Percentiles rank a stretch among this genome's conserved stretches.
These are phyloP conservation scores for Halisarca cf. caerulea DNA, from an alignment of 37 sponge, comb jelly and placozoan genomes.

Conservation along the genomic window DNA sequence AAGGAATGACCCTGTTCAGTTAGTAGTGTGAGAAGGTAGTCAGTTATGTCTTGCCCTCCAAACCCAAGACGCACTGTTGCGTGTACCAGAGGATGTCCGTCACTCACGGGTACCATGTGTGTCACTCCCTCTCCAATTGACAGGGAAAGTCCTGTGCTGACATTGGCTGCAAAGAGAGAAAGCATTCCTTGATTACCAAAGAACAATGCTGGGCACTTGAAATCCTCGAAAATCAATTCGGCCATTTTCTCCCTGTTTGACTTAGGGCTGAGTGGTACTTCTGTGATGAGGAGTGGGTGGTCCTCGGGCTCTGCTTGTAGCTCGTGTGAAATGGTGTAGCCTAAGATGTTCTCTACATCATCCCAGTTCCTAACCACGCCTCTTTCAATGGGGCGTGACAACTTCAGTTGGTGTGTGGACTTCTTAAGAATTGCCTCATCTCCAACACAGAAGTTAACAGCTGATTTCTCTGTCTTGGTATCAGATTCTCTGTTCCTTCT, in stretches of 20 bases:
- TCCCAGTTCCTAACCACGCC: constrained; percentile 99
- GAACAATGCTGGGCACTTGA: constrained; percentile 96
- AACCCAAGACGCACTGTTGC: constrained; percentile 93
- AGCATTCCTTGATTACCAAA: constrained; percentile 96
- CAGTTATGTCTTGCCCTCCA: constrained; percentile 93
- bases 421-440: constrained; percentile 99
- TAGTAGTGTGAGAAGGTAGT: constrained; percentile 85
- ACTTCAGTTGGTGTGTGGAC: constrained; percentile 84
- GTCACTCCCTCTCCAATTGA: constrained; percentile 94
- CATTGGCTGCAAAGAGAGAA: constrained; percentile 92
- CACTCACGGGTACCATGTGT: constrained; percentile 96
- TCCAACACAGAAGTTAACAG: constrained; percentile 97
- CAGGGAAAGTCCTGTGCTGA: constrained; percentile 96
- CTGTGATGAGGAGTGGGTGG: constrained; percentile 97
- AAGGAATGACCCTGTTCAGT: constrained; percentile 50
- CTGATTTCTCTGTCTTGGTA: constrained; percentile 96
- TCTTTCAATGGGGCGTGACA: constrained; percentile 98
- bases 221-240: constrained; percentile 98
- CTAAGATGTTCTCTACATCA: constrained; percentile 99
- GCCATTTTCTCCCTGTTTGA: constrained; percentile 98
- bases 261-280: constrained; percentile 98
- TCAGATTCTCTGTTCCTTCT: constrained; percentile 86
- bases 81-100: constrained; percentile 96
- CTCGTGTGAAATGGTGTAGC: constrained; percentile 97
- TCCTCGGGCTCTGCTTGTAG: constrained; percentile 95